Evolutionary conservation across 92 coral and sea anemone genomes (phyloP), one percentile per base, ranked within the genome.

Genomic region (Pocillopora meandrina): DNA sequence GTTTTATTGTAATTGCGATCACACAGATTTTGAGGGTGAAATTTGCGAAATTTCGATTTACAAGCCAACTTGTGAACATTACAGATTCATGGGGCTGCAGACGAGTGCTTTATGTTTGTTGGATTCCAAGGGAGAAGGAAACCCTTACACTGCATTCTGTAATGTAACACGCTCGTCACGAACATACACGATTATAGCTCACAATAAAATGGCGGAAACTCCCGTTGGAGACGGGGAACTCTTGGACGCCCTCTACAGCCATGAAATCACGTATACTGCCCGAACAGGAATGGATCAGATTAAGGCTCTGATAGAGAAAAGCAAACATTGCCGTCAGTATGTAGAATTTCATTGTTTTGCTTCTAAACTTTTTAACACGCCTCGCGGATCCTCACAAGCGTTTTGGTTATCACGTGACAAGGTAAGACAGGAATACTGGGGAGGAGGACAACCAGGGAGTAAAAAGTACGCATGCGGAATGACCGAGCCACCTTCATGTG

Each of bases 61-160:
- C 87, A 92, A 93, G 57, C 81, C 94, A 13, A 87, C 96, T 2
- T 95, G 98, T 49, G 93, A 86, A 73, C 85, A 89, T 61, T 95
- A 95, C 86, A 87, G 79, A 58, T 74, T 85, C 20, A 67, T 95
- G 67, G 98, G 98, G 31, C 77, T 95, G 21, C 64, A 74, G 1
- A 75, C 57, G 34, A 94, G 92, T 61, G 77, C 96, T 1, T 82
- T 84, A 62, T 95, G 98, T 56, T 42, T 90, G 66, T 75, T 95
- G 75, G 93, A 87, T 68, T 78, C 96, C 12, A 87, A 86, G 33
- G 77, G 85, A 57, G 63, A 12, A 16, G 94, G 91, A 57, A 78
- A 90, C 14, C 90, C 91, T n/a, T 93, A 86, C 76, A 92, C 95
- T 8, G 98, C 94, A 13, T 76, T 91, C 10, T 95, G 98, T 67